A percentile compares a stretch with the other conserved stretches of the same genome.
Conservation (phyloP, 2,888 invertebrate genomes). For the Cybosia mesomella region DNA sequence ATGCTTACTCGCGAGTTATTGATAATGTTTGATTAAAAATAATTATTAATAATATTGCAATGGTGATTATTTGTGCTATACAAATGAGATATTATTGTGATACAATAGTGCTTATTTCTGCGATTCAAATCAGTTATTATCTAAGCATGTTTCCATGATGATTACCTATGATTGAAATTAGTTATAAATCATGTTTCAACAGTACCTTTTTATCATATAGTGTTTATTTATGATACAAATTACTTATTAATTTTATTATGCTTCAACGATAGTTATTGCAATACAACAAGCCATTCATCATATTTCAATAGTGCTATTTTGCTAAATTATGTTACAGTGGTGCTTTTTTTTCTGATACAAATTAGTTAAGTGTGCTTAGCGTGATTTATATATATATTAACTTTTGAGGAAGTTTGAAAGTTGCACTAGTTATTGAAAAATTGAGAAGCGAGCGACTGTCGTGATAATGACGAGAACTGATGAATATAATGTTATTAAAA, state of each 20-base stretch:
- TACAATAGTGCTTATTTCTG: not conserved
- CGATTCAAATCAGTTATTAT: not conserved
- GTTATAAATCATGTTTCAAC: not conserved
- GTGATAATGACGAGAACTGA: too few species aligned
- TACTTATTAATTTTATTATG: not conserved
- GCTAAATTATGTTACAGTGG: not conserved
- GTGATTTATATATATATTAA: too few species aligned
- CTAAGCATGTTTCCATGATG: not conserved
- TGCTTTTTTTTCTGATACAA: not conserved
- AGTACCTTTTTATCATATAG: not conserved
- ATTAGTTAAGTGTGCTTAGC: too few species aligned
- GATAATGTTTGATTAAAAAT: too few species aligned
- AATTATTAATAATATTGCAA: too few species aligned
- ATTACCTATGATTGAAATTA: not conserved
- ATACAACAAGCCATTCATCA: not conserved
- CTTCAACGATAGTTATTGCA: not conserved
- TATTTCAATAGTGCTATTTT: not conserved
- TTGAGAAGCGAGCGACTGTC: too few species aligned
- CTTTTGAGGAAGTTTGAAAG: too few species aligned
- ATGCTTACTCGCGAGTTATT: too few species aligned
- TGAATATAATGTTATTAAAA: too few species aligned
- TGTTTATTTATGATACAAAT: not conserved
- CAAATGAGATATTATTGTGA: too few species aligned
- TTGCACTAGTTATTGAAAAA: too few species aligned
- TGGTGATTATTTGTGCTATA: too few species aligned